These are phyloP conservation scores for Drosophila hamatofila DNA, from an alignment of 2,888 invertebrate species.

Conservation along the genomic window DNA sequence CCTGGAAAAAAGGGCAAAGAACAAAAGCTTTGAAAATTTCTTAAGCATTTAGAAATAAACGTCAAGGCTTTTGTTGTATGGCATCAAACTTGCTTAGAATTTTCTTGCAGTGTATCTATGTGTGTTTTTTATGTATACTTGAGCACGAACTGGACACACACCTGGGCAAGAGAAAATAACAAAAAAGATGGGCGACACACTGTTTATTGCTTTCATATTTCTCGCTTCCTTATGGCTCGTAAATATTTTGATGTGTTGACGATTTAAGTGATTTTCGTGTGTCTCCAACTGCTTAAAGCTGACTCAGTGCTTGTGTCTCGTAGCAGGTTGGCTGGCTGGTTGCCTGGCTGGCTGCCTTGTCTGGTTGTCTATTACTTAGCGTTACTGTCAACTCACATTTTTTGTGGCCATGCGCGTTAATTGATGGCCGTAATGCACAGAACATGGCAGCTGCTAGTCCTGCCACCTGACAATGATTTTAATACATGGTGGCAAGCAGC, in stretches of 20 bases:
- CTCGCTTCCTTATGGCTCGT: constrained; percentile 68
- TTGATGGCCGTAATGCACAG: constrained; percentile 70
- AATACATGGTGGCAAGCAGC: constrained; percentile 59
- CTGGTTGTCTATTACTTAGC: constrained; percentile 20
- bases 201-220: constrained; percentile 74
- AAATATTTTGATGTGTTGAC: constrained; percentile 69
- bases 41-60: too few species aligned
- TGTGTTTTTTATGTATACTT: constrained; percentile 21
- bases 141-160: constrained; percentile 40
- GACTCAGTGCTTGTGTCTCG: constrained; percentile 1
- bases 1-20: not conserved
- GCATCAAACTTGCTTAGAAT: too few species aligned
- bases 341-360: not conserved
- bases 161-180: constrained; percentile 39
- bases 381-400: constrained; percentile 68
- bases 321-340: not conserved
- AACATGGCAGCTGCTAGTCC: constrained; percentile 37
- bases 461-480: constrained; percentile 71
- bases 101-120: constrained; percentile 16
- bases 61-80: too few species aligned
- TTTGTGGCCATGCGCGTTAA: constrained; percentile 62
- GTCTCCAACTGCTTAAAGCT: constrained; percentile 27
- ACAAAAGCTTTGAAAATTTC: too few species aligned
- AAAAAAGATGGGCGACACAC: not conserved
- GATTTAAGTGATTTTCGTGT: constrained; percentile 44